Conservation (phyloP, 1,140 invertebrate genomes). For the Drosophila lowei region DNA sequence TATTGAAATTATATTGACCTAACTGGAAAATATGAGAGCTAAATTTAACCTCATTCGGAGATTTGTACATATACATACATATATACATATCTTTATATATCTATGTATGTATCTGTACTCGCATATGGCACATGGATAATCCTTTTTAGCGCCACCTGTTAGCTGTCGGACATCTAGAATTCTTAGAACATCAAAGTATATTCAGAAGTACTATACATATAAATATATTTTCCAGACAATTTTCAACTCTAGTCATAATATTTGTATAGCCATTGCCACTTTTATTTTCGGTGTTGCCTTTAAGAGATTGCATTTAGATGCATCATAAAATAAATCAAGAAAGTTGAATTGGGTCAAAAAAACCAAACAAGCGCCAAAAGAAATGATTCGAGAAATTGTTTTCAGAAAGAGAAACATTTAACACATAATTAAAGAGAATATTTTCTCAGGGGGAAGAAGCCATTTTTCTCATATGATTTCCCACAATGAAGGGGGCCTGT, state of each 20-base stretch:
- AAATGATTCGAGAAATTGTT: slow-evolving; percentile 11
- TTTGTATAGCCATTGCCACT: not conserved
- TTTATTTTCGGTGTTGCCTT: not conserved
- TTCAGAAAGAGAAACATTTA: slow-evolving; percentile 28
- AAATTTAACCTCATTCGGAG: too few relatives aligned
- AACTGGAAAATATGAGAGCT: too few relatives aligned
- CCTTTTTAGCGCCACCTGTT: too few relatives aligned
- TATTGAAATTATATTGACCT: slow-evolving; percentile 9
- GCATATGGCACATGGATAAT: too few relatives aligned
- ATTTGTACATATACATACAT: too few relatives aligned
- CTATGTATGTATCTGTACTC: too few relatives aligned
- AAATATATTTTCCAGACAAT: not conserved
- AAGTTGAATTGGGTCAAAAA: slow-evolving; percentile 21
- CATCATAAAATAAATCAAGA: slow-evolving; percentile 21
- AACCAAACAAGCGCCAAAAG: not conserved
- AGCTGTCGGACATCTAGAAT: too few relatives aligned
- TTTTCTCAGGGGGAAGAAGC: slow-evolving; percentile 16
- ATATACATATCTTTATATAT: too few relatives aligned
- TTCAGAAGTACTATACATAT: too few relatives aligned
- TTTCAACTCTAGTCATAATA: too few relatives aligned
- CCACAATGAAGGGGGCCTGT: slow-evolving; percentile 27
- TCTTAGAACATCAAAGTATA: too few relatives aligned
- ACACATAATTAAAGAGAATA: slow-evolving; percentile 55
- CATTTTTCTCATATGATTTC: slow-evolving; percentile 31
- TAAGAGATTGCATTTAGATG: slow-evolving; percentile 3